Base-by-base conservation (phyloP, 2,888 invertebrate genomes). In the Pollenia labialis region DNA sequence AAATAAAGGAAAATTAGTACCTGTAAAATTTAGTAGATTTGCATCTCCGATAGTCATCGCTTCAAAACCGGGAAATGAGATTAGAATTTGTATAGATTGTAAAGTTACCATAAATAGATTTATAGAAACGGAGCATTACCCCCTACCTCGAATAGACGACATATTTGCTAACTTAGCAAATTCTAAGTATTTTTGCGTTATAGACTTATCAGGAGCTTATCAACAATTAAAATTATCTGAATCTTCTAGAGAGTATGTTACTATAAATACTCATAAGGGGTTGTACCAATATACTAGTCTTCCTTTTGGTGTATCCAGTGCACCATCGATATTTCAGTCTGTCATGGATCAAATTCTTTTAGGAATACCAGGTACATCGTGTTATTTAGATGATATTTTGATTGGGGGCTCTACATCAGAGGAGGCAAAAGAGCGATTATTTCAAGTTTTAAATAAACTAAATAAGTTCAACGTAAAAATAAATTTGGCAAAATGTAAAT, bases 41-140 rank as follows among this genome's bases (percentile, higher is more conserved):
- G 90, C 90, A 14, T 89, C 89, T 77, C 91, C 91, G 7, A 90
- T 91, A 42, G 90, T n/a, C n/a, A n/a, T n/a, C n/a, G n/a, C n/a
- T n/a, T n/a, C n/a, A n/a, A n/a, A n/a, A n/a, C n/a, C n/a, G 58
- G 80, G 82, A 69, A 76, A 80, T 48, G 50, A 68, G n/a, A 52
- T 68, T 10, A 52, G 50, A 52, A 52, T 62, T 62, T 68, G 64
- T 18, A 44, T 64, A 2, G 64, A 64, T 18, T 64, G 64, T 9
- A 60, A 42, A 60, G 60, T 60, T n/a, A 60, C 40, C 7, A 52
- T 52, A 23, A 58, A 58, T 32, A 58, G 58, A 14, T 58, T 58
- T 32, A 58, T 60, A 42, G 60, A 60, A 60, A 42, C 42, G 8
- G 40, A 60, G 40, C 40, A 60, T 60, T 60, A 60, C n/a, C 60